Base-by-base conservation (phyloP, 2,797 vertebrate species). In the Channallabes apus region DNA sequence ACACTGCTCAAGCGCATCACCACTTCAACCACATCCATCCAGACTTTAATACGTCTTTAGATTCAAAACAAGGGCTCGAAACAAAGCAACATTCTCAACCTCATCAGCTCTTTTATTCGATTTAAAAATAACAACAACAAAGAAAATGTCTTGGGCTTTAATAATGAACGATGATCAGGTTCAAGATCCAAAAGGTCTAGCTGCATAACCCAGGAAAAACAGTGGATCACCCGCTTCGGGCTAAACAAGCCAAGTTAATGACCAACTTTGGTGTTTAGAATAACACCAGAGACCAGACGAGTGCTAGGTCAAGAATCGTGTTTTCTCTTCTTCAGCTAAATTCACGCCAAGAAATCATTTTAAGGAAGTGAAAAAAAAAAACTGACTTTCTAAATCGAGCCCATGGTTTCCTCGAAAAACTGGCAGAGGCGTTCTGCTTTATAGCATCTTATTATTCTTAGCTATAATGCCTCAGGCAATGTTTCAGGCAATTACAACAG, bases 381-480 rank as follows among this genome's bases (percentile, higher is more conserved):
- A 79, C 17, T 32, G 51, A 61, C 76, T 61, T 78, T 38, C 56
- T 32, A 78, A 78, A 79, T 62, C 5, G 32, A 7, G 58, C 32
- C 20, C 77, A 24, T 17, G 77, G 59, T 79, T 62, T 79, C 59
- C 77, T 79, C 15, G 59, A 79, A 62, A 38, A 79, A 41, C 22
- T n/a, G 24, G 22, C 59, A 38, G 4, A 35, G 56, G 1, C 32
- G 59, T 35, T 11, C 22, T 38, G 24, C 9, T 12, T 59, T 77
- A 77, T 8, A 38, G 76, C 75, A 32, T 22, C 3, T 22, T n/a
- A 51, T 38, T 27, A 72, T 46, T 51, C 24, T 51, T n/a, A 72
- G 24, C 71, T 72, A 51, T 3, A 72, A 15, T 15, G 24, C 22
- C 41, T 15, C 6, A 15, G n/a, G n/a, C n/a, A n/a, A n/a, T n/a